phyloP scores from a whole-genome alignment of 2,797 vertebrate species.

The Micromesistius poutassou region DNA sequence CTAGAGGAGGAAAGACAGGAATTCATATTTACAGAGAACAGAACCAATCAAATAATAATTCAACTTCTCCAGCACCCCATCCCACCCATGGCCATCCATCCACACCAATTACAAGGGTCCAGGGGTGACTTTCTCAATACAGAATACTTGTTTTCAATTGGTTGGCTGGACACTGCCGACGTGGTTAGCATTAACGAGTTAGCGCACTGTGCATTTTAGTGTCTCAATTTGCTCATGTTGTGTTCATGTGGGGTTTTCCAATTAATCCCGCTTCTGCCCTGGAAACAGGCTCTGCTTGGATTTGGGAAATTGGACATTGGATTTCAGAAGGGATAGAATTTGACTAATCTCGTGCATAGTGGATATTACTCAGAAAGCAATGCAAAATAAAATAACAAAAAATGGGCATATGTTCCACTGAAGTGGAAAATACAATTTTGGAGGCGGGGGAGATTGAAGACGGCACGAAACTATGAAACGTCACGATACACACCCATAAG shows the following conservation, averaged over 20 bases:
- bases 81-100: background rate
- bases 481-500: background rate
- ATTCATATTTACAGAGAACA: background rate
- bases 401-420: background rate
- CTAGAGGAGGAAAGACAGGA: slow-evolving; percentile 33
- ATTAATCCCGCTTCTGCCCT: slow-evolving; percentile 47
- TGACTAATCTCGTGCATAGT: slow-evolving; percentile 43
- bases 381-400: slow-evolving; percentile 27
- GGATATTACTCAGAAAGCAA: slow-evolving; percentile 41
- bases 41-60: background rate
- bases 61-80: background rate
- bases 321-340: slow-evolving; percentile 46
- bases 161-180: slow-evolving; percentile 26
- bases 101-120: background rate
- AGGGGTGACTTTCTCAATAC: slow-evolving; percentile 10
- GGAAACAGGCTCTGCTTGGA: slow-evolving; percentile 42
- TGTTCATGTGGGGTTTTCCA: slow-evolving; percentile 27
- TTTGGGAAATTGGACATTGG: slow-evolving; percentile 42
- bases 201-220: slow-evolving; percentile 8
- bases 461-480: background rate
- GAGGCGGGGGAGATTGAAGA: slow-evolving; percentile 10
- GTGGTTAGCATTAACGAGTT: slow-evolving; percentile 27
- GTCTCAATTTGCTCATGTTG: slow-evolving; percentile 34
- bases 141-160: slow-evolving; percentile 24
- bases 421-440: slow-evolving; percentile 12